A percentile compares a stretch with the other conserved stretches of the same genome.
Conservation (phyloP, 2,113 vertebrate species). For the Scopus umbretta region DNA sequence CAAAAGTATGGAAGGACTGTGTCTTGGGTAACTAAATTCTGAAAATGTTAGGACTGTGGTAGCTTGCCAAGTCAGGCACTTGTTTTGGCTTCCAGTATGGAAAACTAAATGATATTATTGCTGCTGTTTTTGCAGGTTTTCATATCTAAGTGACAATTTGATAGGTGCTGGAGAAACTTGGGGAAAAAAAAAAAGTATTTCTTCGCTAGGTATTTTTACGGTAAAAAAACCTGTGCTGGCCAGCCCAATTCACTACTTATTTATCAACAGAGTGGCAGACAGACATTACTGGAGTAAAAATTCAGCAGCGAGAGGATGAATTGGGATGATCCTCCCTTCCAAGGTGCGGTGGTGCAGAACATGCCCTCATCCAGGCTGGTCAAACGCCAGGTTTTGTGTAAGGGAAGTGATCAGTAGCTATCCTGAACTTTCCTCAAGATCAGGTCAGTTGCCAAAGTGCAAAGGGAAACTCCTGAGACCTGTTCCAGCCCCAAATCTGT, state of each 20-base stretch:
- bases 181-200: background rate
- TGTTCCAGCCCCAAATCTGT: background rate
- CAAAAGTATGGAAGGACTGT: background rate
- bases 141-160: background rate
- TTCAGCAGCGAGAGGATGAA: too few species aligned
- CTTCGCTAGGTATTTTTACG: background rate
- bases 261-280: background rate
- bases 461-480: background rate
- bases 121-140: background rate
- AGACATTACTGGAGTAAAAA: background rate
- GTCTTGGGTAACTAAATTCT: background rate
- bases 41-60: background rate
- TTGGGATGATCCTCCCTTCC: background rate
- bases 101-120: background rate
- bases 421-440: background rate
- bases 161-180: background rate
- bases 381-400: background rate
- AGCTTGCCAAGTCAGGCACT: background rate
- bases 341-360: background rate
- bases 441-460: background rate
- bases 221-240: background rate
- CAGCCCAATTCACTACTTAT: background rate
- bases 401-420: too few species aligned
- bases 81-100: background rate
- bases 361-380: background rate